These are phyloP conservation scores for Podarcis muralis DNA, from an alignment of 2,113 vertebrate genomes.

Conservation along the genomic window DNA sequence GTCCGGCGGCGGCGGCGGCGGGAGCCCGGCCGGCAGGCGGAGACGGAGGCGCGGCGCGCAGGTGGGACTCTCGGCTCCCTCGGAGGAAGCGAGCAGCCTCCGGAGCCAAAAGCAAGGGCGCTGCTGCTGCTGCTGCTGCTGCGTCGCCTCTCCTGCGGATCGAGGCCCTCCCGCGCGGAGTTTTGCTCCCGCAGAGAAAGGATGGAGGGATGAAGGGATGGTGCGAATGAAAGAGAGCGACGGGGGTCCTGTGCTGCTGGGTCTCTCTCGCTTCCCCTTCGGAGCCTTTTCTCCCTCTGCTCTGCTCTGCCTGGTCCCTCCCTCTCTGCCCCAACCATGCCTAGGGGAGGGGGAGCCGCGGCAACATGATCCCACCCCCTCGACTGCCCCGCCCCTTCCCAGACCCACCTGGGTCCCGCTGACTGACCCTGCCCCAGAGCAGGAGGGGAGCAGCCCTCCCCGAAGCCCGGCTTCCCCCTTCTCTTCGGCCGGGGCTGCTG, in stretches of 20 bases:
- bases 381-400: neutral
- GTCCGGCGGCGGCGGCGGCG: neutral
- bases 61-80: neutral
- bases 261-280: neutral
- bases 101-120: too few species aligned
- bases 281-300: neutral
- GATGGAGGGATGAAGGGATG: too few species aligned
- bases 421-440: neutral
- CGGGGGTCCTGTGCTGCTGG: too few species aligned
- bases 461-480: too few species aligned
- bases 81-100: neutral
- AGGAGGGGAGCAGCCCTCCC: too few species aligned
- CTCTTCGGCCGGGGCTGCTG: neutral
- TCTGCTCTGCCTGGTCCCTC: neutral
- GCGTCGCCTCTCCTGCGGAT: too few species aligned
- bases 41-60: neutral
- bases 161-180: too few species aligned
- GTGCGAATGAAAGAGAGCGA: neutral
- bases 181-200: neutral
- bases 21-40: neutral
- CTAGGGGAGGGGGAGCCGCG: neutral
- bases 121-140: too few species aligned
- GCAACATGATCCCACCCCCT: constrained; percentile 10
- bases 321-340: constrained; percentile 3
- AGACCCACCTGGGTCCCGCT: neutral